Conservation (phyloP, 2,113 vertebrate genomes). For the Scomber colias region DNA sequence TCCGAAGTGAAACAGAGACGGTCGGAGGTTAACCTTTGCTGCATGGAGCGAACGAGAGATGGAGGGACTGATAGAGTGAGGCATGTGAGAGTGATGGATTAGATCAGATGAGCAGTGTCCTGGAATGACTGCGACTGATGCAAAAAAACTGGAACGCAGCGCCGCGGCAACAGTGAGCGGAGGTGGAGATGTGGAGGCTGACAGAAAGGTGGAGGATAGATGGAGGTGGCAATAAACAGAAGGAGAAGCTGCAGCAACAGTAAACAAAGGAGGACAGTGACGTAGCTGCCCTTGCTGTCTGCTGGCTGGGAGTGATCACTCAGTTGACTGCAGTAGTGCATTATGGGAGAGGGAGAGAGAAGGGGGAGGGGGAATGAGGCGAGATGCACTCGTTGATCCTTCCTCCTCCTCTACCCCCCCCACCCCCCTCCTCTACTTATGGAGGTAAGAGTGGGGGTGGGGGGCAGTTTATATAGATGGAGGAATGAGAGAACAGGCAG, state of each 20-base stretch:
- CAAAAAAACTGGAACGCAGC: background rate
- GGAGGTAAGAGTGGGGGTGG: constrained; percentile 46
- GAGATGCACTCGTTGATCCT: constrained; percentile 67
- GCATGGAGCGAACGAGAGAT: constrained; percentile 18
- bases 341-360: constrained; percentile 39
- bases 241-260: constrained; percentile 1
- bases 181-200: background rate
- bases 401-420: constrained; percentile 21
- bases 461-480: constrained; percentile 14
- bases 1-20: background rate
- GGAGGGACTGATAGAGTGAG: background rate
- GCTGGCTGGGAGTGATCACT: constrained; percentile 54
- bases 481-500: constrained; percentile 13
- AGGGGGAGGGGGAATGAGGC: constrained; percentile 53
- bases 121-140: constrained; percentile 25
- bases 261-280: constrained; percentile 51
- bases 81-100: background rate
- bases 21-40: background rate
- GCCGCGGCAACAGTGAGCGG: background rate
- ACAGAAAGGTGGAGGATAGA: background rate
- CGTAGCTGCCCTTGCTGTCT: constrained; percentile 33
- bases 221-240: background rate
- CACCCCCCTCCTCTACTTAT: constrained; percentile 28
- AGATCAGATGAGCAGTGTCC: constrained; percentile 18
- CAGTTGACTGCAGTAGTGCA: constrained; percentile 58